These are phyloP conservation scores for Pan paniscus DNA, from an alignment of 2,113 vertebrate genomes.

Conservation along the genomic window DNA sequence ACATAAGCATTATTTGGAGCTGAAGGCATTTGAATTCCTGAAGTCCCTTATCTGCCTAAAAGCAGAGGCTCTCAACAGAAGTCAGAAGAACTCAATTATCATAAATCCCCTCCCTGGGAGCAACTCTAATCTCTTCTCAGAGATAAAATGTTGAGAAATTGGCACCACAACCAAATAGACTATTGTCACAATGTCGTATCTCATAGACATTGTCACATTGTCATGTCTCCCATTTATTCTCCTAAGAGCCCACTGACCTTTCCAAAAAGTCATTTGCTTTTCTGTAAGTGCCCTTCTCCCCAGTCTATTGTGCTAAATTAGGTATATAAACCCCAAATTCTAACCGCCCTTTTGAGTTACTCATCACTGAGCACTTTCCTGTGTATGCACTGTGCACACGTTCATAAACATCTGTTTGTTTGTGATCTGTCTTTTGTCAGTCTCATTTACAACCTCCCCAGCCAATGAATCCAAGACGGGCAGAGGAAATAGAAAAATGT, in stretches of 20 bases:
- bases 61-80: background rate
- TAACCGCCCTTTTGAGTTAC: background rate
- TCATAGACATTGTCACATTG: background rate
- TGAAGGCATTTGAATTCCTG: background rate
- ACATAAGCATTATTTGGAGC: background rate
- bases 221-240: background rate
- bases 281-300: background rate
- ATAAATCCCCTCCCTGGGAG: background rate
- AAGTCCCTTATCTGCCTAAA: background rate
- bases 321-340: background rate
- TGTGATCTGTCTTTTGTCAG: background rate
- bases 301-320: background rate
- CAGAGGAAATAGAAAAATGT: background rate
- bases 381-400: background rate
- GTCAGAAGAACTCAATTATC: background rate
- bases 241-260: background rate
- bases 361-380: too few species aligned
- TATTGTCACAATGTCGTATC: background rate
- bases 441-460: background rate
- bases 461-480: background rate
- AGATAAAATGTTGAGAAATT: background rate
- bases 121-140: background rate
- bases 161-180: background rate
- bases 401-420: background rate
- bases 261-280: background rate